Evolutionary conservation across 2,888 invertebrate species (phyloP).

Genomic region (Nemurella pictetii): DNA sequence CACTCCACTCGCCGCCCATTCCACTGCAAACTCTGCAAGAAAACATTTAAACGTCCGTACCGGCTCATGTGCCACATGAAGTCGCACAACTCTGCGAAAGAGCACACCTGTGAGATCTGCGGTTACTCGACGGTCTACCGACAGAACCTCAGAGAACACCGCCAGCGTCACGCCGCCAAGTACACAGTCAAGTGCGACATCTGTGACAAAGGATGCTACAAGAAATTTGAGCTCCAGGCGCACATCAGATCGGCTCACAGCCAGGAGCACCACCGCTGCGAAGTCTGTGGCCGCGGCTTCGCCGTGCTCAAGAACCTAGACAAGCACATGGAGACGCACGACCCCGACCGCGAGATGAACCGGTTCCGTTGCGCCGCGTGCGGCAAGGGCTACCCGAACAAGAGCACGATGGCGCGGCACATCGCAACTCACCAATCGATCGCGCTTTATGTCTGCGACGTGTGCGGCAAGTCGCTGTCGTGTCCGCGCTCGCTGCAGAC

Average conservation of each 20-base stretch:
- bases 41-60: slow-evolving; percentile 21
- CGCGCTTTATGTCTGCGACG: slow-evolving; percentile 51
- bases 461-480: slow-evolving; percentile 47
- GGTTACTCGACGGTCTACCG: slow-evolving; percentile 47
- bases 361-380: slow-evolving; percentile 47
- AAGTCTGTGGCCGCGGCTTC: not conserved
- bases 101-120: slow-evolving; percentile 47
- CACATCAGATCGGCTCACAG: slow-evolving; percentile 42
- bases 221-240: slow-evolving; percentile 44
- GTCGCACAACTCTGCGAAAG: slow-evolving; percentile 47
- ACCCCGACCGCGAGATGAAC: slow-evolving; percentile 35
- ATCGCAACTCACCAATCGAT: slow-evolving; percentile 41
- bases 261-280: slow-evolving; percentile 25
- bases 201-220: slow-evolving; percentile 59
- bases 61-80: slow-evolving; percentile 11
- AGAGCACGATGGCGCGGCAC: slow-evolving; percentile 48
- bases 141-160: slow-evolving; percentile 43
- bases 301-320: not conserved
- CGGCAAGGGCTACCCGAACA: slow-evolving; percentile 46
- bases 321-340: not conserved
- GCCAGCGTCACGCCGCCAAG: slow-evolving; percentile 39
- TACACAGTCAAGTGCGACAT: slow-evolving; percentile 53
- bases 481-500: slow-evolving; percentile 46
- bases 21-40: slow-evolving; percentile 27
- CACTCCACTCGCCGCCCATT: slow-evolving; percentile 36